These are phyloP conservation scores for Netta rufina DNA, from an alignment of 2,797 vertebrate species.

Conservation along the genomic window DNA sequence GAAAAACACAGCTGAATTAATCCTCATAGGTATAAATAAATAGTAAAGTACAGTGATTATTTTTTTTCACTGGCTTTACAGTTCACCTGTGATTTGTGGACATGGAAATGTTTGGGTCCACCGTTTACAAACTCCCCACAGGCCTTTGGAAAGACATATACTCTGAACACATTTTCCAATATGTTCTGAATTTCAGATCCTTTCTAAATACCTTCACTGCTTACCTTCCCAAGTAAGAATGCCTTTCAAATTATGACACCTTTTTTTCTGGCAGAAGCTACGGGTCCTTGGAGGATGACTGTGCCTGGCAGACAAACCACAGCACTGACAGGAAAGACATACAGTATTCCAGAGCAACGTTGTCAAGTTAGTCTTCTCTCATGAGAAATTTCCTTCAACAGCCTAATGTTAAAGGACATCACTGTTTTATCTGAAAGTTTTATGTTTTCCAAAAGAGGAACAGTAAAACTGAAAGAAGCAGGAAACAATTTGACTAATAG, in stretches of 20 bases:
- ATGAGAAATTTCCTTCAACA: background rate
- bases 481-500: background rate
- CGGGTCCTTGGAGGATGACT: background rate
- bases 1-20: background rate
- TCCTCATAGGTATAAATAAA: background rate
- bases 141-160: background rate
- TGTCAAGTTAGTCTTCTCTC: background rate
- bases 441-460: background rate
- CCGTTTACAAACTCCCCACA: background rate
- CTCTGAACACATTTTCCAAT: background rate
- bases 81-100: background rate
- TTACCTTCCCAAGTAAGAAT: background rate
- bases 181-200: background rate
- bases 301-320: constrained; percentile 4
- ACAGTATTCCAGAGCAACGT: background rate
- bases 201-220: background rate
- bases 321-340: constrained; percentile 1
- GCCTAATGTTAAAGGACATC: background rate
- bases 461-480: background rate
- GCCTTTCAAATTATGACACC: background rate
- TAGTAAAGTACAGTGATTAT: background rate
- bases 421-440: background rate
- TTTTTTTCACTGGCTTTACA: background rate
- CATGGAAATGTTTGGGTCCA: background rate
- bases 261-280: background rate